These are phyloP conservation scores for Eupleurogrammus muticus DNA, from an alignment of 2,797 vertebrate genomes.

Conservation along the genomic window DNA sequence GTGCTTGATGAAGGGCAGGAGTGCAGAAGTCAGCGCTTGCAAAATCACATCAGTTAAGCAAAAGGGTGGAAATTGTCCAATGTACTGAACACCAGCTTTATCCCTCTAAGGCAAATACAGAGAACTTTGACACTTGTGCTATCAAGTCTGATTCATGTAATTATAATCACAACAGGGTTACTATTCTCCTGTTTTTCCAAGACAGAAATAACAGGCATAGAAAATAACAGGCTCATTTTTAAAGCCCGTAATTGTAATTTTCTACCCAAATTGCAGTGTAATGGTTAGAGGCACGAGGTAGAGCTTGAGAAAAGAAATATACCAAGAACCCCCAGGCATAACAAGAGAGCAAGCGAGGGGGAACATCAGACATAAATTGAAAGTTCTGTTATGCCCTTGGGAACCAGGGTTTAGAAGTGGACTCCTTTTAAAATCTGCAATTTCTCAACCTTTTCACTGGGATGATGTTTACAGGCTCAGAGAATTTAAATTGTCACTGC, in stretches of 20 bases:
- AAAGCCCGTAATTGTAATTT: slow-evolving; percentile 74
- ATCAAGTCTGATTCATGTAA: slow-evolving; percentile 61
- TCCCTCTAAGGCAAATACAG: slow-evolving; percentile 10
- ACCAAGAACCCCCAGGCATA: slow-evolving; percentile 36
- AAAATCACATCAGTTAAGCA: slow-evolving; percentile 18
- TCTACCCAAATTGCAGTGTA: slow-evolving; percentile 73
- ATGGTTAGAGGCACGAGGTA: slow-evolving; percentile 70
- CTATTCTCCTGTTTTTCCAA: slow-evolving; percentile 45
- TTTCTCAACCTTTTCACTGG: slow-evolving; percentile 53
- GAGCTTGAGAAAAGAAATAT: slow-evolving; percentile 61
- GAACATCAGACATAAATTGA: slow-evolving; percentile 44
- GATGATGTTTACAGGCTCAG: slow-evolving; percentile 45
- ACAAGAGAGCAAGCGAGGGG: slow-evolving; percentile 12
- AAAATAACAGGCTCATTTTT: slow-evolving; percentile 62
- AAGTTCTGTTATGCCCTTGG: slow-evolving; percentile 27
- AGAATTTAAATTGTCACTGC: slow-evolving; percentile 51
- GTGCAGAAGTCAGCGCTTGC: neutral
- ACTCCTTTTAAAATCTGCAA: slow-evolving; percentile 62
- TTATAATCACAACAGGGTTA: slow-evolving; percentile 61
- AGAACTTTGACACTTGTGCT: slow-evolving; percentile 53
- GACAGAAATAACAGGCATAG: slow-evolving; percentile 64
- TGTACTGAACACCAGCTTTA: neutral
- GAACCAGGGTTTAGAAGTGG: slow-evolving; percentile 51
- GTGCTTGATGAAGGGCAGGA: slow-evolving; percentile 3
- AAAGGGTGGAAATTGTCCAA: neutral